A percentile compares a stretch with the other conserved stretches of the same genome.
Conservation (phyloP, 2,113 vertebrate species). For the Zonotrichia leucophrys region DNA sequence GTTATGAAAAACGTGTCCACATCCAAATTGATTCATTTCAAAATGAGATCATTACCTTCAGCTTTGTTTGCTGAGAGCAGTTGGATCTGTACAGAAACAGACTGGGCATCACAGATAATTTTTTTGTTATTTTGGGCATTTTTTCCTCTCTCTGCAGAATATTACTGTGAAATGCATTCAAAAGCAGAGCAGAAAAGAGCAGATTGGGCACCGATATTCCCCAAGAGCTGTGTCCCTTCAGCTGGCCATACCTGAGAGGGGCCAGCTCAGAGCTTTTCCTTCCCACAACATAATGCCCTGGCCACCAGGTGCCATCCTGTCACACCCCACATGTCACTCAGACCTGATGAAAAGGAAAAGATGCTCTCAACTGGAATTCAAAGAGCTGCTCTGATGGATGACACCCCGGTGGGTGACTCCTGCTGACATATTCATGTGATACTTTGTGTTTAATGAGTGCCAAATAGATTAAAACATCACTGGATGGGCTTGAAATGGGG, state of each 20-base stretch:
- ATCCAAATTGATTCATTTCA: neutral
- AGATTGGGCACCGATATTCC: neutral
- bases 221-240: neutral
- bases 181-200: neutral
- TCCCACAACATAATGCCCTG: neutral
- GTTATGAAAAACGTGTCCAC: neutral
- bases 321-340: neutral
- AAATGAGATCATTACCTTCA: slow-evolving; percentile 32
- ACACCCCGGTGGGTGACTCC: accelerated
- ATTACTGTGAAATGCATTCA: neutral
- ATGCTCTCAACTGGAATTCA: neutral
- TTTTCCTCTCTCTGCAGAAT: neutral
- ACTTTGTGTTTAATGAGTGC: neutral
- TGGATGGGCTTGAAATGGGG: neutral
- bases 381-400: neutral
- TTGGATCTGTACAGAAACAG: slow-evolving; percentile 66
- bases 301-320: neutral
- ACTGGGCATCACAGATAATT: neutral
- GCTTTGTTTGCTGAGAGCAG: slow-evolving; percentile 45
- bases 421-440: neutral
- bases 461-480: neutral
- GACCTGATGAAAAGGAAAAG: neutral
- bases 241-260: too few relatives aligned
- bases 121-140: neutral
- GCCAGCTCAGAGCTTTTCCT: neutral